Conservation (phyloP, 2,113 vertebrate genomes). For the Thinocorus orbignyianus region DNA sequence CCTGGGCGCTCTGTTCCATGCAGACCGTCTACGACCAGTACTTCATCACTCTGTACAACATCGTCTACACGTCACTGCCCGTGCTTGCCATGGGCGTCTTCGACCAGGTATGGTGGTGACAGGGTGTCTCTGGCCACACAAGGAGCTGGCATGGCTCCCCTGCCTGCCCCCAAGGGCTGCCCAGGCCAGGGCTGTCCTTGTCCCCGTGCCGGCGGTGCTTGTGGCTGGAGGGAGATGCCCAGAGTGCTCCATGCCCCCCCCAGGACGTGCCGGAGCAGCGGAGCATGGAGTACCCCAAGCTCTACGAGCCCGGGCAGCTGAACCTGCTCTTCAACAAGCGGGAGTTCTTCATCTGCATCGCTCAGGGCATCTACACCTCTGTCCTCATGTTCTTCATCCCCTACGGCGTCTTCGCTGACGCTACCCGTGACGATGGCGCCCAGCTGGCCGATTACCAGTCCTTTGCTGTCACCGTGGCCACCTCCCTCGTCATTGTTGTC, state of each 20-base stretch:
- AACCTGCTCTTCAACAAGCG: conserved; percentile 98
- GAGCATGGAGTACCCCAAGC: conserved; percentile 92
- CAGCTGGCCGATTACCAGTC: conserved; percentile 94
- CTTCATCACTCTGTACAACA: conserved; percentile 97
- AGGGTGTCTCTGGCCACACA: fast-evolving
- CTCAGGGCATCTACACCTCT: conserved; percentile 94
- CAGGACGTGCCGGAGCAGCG: conserved; percentile 92
- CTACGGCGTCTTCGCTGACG: conserved; percentile 80
- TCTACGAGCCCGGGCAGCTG: conserved; percentile 93
- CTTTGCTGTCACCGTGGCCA: conserved; percentile 92
- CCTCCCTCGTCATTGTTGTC: conserved; percentile 91
- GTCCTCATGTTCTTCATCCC: conserved; percentile 94
- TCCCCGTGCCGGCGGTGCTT: background rate
- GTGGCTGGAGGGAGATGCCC: background rate
- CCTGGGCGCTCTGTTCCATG: background rate
- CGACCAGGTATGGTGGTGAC: conserved; percentile 81
- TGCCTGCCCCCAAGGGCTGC: background rate
- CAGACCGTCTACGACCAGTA: conserved; percentile 96
- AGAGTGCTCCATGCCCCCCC: background rate
- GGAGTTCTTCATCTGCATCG: conserved; percentile 96
- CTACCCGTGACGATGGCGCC: conserved; percentile 82
- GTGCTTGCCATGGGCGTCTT: conserved; percentile 97
- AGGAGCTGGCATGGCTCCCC: background rate
- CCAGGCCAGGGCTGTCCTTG: background rate
- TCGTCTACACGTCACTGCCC: conserved; percentile 94